Conservation (phyloP, 2,888 invertebrate species). For the Disparrhopalites patrizii region DNA sequence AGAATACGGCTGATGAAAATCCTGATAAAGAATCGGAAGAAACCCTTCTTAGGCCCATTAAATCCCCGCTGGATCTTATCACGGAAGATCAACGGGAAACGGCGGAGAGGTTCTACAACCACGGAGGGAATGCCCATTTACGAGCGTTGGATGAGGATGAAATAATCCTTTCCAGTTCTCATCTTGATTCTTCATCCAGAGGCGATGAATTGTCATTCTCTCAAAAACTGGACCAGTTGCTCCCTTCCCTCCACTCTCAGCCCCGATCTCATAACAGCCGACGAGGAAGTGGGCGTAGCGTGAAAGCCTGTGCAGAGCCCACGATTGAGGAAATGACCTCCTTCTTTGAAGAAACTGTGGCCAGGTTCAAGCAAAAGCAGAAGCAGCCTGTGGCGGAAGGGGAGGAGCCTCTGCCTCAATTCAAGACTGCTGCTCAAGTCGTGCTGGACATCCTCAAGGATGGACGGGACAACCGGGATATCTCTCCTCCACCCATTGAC, state of each 20-base stretch:
- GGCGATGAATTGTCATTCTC: background rate
- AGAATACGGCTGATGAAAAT: background rate
- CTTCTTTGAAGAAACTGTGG: constrained; percentile 13
- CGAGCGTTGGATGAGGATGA: constrained; percentile 4
- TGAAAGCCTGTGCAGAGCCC: background rate
- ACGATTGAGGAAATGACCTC: background rate
- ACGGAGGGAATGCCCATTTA: constrained; percentile 10
- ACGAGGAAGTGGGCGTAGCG: too few species aligned
- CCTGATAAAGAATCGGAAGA: too few species aligned
- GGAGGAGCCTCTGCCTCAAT: background rate
- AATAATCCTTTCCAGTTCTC: background rate
- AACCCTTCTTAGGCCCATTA: too few species aligned
- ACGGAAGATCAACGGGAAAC: background rate
- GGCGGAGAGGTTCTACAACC: constrained; percentile 13
- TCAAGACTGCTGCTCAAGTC: constrained; percentile 7
- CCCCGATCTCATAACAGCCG: background rate
- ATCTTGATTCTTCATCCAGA: background rate
- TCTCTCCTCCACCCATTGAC: too few species aligned
- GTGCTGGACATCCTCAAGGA: background rate
- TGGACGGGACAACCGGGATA: background rate
- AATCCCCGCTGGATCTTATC: constrained; percentile 16
- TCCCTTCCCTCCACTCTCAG: background rate
- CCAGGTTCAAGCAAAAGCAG: constrained; percentile 5
- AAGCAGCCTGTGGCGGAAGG: background rate
- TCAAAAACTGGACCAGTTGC: background rate